phyloP scores from a whole-genome alignment of 2,888 invertebrate species.

The Hyppa rectilinea region DNA sequence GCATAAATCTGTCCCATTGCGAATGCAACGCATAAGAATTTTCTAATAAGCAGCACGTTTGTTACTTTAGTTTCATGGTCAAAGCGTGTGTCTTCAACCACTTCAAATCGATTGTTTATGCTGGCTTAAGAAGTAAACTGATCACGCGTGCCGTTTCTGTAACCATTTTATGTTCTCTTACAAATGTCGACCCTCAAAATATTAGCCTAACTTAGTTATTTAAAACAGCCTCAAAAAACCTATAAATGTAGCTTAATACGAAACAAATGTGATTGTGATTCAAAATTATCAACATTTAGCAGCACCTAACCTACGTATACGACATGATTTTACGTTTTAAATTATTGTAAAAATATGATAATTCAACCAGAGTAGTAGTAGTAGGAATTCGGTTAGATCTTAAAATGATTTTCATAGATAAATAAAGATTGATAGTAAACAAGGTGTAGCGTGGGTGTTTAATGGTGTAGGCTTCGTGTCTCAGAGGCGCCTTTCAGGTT shows the following conservation, averaged over 20 bases:
- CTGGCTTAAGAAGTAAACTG: slow-evolving; percentile 20
- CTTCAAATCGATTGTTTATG: slow-evolving; percentile 40
- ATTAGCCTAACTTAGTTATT: neutral
- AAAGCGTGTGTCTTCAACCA: slow-evolving; percentile 16
- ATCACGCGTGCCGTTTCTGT: slow-evolving; percentile 27
- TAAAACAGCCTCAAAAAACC: slow-evolving; percentile 28
- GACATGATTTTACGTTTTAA: slow-evolving; percentile 37
- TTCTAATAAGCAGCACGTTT: slow-evolving; percentile 47
- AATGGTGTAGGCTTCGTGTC: slow-evolving; percentile 62
- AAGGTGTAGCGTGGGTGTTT: slow-evolving; percentile 62
- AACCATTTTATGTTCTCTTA: slow-evolving; percentile 23
- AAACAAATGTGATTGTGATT: slow-evolving; percentile 41
- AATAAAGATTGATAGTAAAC: slow-evolving; percentile 68
- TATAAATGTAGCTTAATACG: slow-evolving; percentile 20
- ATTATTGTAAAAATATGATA: slow-evolving; percentile 58
- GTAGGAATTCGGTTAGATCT: slow-evolving; percentile 36
- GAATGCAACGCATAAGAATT: slow-evolving; percentile 52
- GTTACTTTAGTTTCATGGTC: slow-evolving; percentile 35
- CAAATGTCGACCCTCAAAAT: slow-evolving; percentile 21
- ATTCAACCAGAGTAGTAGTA: slow-evolving; percentile 44
- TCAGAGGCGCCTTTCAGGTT: slow-evolving; percentile 76
- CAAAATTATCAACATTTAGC: slow-evolving; percentile 44
- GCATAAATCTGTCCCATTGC: slow-evolving; percentile 58
- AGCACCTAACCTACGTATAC: slow-evolving; percentile 28
- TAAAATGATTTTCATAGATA: slow-evolving; percentile 57